Percentiles rank a stretch among this genome's conserved stretches.
These are phyloP conservation scores for Anableps anableps DNA, from an alignment of 2,797 vertebrate species.

Conservation along the genomic window DNA sequence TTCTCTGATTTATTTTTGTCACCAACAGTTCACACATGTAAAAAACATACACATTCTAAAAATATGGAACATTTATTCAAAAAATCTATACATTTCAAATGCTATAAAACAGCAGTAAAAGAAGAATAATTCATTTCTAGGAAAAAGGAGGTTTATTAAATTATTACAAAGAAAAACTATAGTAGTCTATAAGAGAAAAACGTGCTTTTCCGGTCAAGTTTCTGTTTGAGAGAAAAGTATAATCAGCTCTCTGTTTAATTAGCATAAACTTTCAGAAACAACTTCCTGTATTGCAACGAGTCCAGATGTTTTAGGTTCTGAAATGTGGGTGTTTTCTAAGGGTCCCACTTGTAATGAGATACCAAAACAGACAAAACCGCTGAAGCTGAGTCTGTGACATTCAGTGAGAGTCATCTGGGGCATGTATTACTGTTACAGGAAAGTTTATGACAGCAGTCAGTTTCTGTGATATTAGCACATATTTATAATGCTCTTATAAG, in stretches of 20 bases:
- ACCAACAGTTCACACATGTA: neutral
- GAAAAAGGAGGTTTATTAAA: neutral
- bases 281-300: neutral
- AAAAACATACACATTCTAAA: constrained; percentile 15
- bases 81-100: neutral
- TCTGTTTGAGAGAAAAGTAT: neutral
- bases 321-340: neutral
- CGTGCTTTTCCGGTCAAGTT: neutral
- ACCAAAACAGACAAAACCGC: neutral
- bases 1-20: neutral
- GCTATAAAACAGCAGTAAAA: neutral
- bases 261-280: neutral
- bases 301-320: neutral
- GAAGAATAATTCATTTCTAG: neutral
- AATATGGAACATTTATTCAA: constrained; percentile 16
- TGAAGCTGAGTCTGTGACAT: neutral
- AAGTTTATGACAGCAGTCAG: too few species aligned
- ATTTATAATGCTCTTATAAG: neutral
- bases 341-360: neutral
- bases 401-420: too few species aligned
- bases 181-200: neutral
- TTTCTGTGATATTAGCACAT: neutral
- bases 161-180: neutral
- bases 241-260: neutral
- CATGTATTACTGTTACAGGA: neutral